Conservation (phyloP, 2,113 vertebrate species). For the Panurus biarmicus region DNA sequence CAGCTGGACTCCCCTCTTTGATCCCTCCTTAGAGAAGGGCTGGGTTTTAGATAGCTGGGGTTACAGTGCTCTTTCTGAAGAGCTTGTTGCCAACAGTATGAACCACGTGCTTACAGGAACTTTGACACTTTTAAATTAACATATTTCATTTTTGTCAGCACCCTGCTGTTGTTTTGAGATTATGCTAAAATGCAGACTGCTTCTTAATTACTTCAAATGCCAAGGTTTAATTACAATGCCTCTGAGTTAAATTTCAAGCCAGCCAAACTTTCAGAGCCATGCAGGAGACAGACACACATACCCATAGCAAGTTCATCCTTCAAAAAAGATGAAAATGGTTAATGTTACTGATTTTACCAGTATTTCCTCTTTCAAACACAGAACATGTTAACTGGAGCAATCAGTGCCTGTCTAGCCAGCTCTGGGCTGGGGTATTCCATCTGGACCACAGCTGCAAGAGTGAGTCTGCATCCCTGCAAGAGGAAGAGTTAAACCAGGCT, state of each 20-base stretch:
- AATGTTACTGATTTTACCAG: neutral
- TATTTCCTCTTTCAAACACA: neutral
- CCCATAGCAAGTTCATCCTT: neutral
- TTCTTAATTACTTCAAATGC: conserved; percentile 19
- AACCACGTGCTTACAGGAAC: neutral
- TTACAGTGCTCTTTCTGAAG: neutral
- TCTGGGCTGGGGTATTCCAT: conserved; percentile 40
- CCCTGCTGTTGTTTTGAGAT: neutral
- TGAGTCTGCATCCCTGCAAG: conserved; percentile 35
- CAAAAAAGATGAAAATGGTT: neutral
- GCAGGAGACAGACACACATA: neutral
- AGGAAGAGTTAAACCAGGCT: neutral
- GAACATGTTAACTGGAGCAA: neutral
- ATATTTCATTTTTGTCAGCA: neutral
- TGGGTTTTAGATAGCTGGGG: neutral
- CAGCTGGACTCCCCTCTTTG: neutral
- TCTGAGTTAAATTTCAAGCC: neutral
- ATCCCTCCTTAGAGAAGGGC: neutral
- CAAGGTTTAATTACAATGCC: conserved; percentile 19
- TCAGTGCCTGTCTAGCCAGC: conserved; percentile 26
- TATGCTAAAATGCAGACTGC: neutral
- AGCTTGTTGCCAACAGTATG: neutral
- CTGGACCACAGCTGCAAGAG: conserved; percentile 28
- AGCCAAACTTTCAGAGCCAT: neutral
- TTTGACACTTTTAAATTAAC: neutral